Percentiles rank a stretch among this genome's conserved stretches.
These are phyloP conservation scores for Pipistrellus kuhlii DNA, from an alignment of 2,797 vertebrate genomes.

Conservation along the genomic window DNA sequence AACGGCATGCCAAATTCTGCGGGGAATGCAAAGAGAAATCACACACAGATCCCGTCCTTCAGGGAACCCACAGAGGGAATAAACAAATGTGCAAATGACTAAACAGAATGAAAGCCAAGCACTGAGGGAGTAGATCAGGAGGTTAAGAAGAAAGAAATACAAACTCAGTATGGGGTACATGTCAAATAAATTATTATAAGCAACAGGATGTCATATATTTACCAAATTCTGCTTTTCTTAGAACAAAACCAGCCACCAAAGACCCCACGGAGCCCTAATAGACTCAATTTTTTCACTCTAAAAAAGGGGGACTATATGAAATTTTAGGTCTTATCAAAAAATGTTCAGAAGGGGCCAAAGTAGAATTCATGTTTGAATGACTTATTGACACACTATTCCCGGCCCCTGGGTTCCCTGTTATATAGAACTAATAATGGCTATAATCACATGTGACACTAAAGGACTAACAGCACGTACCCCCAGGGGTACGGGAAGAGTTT, in stretches of 20 bases:
- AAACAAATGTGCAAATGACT: background rate
- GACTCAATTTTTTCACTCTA: slow-evolving; percentile 32
- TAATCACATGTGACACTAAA: background rate
- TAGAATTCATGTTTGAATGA: background rate
- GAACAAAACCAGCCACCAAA: slow-evolving; percentile 23
- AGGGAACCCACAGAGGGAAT: background rate
- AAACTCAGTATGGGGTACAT: background rate
- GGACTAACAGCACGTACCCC: background rate
- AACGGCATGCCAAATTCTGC: background rate
- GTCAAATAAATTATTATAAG: background rate
- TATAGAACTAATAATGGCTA: background rate
- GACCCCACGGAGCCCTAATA: slow-evolving; percentile 35
- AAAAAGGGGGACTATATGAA: slow-evolving; percentile 53
- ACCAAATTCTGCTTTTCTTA: slow-evolving; percentile 25
- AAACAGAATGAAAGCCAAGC: background rate
- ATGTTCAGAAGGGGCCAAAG: slow-evolving; percentile 63
- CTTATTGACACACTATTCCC: background rate
- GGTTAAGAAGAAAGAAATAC: background rate
- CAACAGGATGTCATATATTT: background rate
- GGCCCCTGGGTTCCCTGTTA: background rate
- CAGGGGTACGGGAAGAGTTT: too few relatives aligned
- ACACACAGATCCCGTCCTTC: background rate
- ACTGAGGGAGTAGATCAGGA: background rate
- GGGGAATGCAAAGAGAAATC: background rate
- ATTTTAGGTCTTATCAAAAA: slow-evolving; percentile 71